Conservation (phyloP, 1,140 invertebrate genomes). For the Vanessa atalanta region DNA sequence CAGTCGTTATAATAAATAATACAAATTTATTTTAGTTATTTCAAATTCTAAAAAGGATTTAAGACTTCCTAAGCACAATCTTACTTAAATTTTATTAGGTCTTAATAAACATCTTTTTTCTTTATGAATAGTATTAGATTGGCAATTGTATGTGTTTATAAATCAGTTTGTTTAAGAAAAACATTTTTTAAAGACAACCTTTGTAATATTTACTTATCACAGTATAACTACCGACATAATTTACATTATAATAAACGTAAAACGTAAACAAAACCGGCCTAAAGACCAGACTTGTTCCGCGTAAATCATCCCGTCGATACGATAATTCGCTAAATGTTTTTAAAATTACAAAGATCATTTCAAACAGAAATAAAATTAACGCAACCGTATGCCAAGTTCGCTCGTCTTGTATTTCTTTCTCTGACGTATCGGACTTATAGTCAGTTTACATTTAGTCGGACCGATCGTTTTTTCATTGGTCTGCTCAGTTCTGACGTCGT, state of each 20-base stretch:
- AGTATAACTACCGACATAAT: neutral
- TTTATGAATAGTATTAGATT: too few species aligned
- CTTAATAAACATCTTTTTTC: too few species aligned
- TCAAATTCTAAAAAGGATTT: too few species aligned
- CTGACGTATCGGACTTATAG: slow-evolving; percentile 19
- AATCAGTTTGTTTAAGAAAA: too few species aligned
- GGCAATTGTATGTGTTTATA: too few species aligned
- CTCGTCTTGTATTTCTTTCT: slow-evolving; percentile 19
- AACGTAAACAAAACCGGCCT: slow-evolving; percentile 40
- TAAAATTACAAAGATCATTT: slow-evolving; percentile 22
- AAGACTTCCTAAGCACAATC: too few species aligned
- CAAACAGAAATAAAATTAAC: slow-evolving; percentile 36
- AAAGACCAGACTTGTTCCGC: slow-evolving; percentile 21
- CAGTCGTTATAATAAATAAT: too few species aligned
- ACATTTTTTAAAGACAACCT: neutral
- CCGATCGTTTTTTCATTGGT: too few species aligned
- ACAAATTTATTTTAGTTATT: too few species aligned
- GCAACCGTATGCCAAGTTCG: slow-evolving; percentile 25
- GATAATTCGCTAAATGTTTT: slow-evolving; percentile 18
- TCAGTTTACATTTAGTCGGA: neutral
- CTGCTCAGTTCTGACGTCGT: too few species aligned
- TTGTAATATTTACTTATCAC: slow-evolving; percentile 9
- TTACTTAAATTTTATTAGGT: too few species aligned
- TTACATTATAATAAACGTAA: slow-evolving; percentile 17
- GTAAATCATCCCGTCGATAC: neutral